A percentile compares a stretch with the other conserved stretches of the same genome.
Conservation (phyloP, 2,113 vertebrate species). For the Ochotona princeps region DNA sequence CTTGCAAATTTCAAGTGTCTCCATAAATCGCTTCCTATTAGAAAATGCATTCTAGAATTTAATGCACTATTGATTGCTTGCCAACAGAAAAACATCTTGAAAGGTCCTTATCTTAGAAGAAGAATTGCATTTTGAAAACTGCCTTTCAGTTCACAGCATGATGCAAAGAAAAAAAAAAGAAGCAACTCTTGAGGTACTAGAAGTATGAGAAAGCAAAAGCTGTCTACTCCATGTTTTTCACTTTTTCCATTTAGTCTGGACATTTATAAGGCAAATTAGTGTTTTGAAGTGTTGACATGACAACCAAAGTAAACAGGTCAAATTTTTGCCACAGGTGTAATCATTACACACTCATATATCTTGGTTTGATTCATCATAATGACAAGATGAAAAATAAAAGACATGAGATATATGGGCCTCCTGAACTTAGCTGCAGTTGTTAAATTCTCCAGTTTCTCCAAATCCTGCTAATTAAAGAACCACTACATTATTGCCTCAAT, state of each 20-base stretch:
- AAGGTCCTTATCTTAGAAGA: background rate
- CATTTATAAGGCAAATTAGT: slow-evolving; percentile 40
- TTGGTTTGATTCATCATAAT: background rate
- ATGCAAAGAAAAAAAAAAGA: slow-evolving; percentile 23
- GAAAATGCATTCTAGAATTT: slow-evolving; percentile 35
- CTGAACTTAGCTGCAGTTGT: background rate
- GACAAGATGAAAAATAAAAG: slow-evolving; percentile 3
- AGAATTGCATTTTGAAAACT: slow-evolving; percentile 39
- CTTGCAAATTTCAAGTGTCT: background rate
- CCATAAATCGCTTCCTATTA: slow-evolving; percentile 1
- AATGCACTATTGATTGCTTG: slow-evolving; percentile 48
- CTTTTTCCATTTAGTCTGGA: background rate
- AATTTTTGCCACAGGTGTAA: background rate
- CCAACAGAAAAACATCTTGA: slow-evolving; percentile 35
- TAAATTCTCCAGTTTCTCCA: background rate
- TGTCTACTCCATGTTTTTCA: slow-evolving; percentile 19
- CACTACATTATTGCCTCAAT: background rate
- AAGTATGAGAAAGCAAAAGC: slow-evolving; percentile 39
- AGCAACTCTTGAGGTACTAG: background rate
- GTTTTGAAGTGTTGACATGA: slow-evolving; percentile 30
- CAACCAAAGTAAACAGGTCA: background rate
- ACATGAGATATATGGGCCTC: background rate
- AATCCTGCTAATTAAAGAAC: background rate
- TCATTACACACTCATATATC: background rate
- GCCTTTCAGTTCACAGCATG: slow-evolving; percentile 49